Percentiles rank a stretch among this genome's conserved stretches.
Conservation (phyloP, 2,113 vertebrate genomes). For the Nothobranchius kuhntae region DNA sequence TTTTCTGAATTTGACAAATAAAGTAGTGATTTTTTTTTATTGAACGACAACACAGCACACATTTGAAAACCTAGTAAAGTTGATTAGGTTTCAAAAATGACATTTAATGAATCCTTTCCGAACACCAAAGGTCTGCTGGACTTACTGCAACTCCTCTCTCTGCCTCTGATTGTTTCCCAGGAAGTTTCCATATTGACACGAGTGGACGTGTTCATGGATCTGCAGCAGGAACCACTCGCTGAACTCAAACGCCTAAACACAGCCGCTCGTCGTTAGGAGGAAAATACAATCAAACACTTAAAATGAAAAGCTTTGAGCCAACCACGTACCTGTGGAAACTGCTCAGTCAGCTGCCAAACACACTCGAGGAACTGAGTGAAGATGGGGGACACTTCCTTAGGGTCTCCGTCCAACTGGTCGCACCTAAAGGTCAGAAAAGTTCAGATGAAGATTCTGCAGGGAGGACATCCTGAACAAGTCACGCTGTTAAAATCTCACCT, state of each 20-base stretch:
- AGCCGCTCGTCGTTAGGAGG: not conserved
- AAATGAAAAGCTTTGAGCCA: not conserved
- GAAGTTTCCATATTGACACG: slow-evolving; percentile 98
- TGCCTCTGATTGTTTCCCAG: slow-evolving; percentile 94
- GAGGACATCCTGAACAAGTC: too few relatives aligned
- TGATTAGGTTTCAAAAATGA: too few relatives aligned
- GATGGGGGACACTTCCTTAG: slow-evolving; percentile 94
- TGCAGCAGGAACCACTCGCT: slow-evolving; percentile 97
- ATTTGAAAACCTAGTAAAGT: too few relatives aligned
- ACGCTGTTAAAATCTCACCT: slow-evolving; percentile 75
- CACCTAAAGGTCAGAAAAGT: slow-evolving; percentile 77
- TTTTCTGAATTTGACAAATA: too few relatives aligned
- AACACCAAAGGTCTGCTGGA: not conserved
- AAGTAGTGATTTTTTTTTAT: too few relatives aligned
- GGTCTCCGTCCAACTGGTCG: slow-evolving; percentile 92
- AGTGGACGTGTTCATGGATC: slow-evolving; percentile 96
- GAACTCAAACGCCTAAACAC: slow-evolving; percentile 89
- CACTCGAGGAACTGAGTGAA: slow-evolving; percentile 97
- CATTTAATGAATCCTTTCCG: too few relatives aligned
- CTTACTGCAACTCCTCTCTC: slow-evolving; percentile 94
- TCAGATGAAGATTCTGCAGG: too few relatives aligned
- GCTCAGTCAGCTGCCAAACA: slow-evolving; percentile 94
- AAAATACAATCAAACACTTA: not conserved
- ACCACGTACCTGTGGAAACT: slow-evolving; percentile 84
- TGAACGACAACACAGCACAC: too few relatives aligned